Evolutionary conservation across 2,113 vertebrate genomes (phyloP), one percentile per base, ranked within the genome.

Genomic region (Dendropsophus ebraccatus): DNA sequence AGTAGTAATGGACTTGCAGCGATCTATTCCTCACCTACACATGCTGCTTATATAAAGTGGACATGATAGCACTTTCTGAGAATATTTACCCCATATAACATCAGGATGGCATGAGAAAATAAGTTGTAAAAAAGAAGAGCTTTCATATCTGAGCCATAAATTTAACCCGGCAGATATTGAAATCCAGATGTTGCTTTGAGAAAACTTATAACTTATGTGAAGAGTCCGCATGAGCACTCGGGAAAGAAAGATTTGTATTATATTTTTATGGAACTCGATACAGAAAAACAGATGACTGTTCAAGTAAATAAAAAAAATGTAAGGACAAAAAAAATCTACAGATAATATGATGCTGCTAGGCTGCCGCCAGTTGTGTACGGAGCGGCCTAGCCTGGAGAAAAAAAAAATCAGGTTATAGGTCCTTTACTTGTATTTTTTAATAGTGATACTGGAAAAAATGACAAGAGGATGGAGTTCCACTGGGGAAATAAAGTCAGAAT

Each of bases 101-200:
- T 50, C 35, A 49, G 47, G 73, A 47, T 75, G 73, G 73, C 73
- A 75, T 75, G 37, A 49, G 47, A 75, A 75, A 50, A 75, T 47
- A 75, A 75, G 73, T 50, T 75, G 45, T 75, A 50, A 75, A 75
- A 45, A 75, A 28, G 45, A 49, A 41, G 45, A 75, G 12, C 45
- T 75, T 75, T 75, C 17, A 75, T 75, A 75, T 75, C 50, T 28
- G 62, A 7, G 23, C 73, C 25, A 75, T 75, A 75, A 67, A 75
- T 50, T 25, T 50, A 50, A 75, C 73, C 50, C 73, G 47, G 73
- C 73, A 75, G 45, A 28, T 47, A 49, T 49, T 75, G 23, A 49
- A 49, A 75, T 75, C 73, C 73, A 75, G 73, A 75, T 75, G 73
- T 75, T 75, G 14, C 45, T 30, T 50, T 6, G n/a, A 49, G 13